Conservation (phyloP, 2,113 vertebrate species). For the Acrocephalus arundinaceus region DNA sequence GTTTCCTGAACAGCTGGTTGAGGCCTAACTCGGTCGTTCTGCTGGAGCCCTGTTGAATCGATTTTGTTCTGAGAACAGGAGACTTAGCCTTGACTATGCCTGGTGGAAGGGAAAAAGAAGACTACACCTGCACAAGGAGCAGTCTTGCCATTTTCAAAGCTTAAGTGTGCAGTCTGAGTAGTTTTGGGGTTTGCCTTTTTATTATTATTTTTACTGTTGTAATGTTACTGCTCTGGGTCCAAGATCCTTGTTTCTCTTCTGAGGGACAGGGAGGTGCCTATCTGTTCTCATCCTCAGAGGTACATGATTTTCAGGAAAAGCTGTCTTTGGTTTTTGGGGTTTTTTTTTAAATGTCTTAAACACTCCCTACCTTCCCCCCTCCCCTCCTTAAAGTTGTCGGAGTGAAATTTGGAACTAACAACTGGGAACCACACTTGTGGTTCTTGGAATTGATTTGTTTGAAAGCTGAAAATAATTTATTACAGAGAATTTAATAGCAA, state of each 20-base stretch:
- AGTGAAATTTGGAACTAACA: not conserved
- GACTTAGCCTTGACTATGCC: not conserved
- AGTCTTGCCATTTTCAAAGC: not conserved
- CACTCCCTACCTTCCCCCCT: fast-evolving
- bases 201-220: not conserved
- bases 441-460: not conserved
- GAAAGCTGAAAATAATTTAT: not conserved
- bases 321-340: not conserved
- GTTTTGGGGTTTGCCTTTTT: not conserved
- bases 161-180: not conserved
- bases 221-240: fast-evolving
- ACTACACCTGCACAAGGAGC: not conserved
- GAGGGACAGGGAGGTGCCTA: not conserved
- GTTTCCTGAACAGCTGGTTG: not conserved
- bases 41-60: not conserved
- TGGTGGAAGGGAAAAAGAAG: not conserved
- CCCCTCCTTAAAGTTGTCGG: not conserved
- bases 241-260: not conserved
- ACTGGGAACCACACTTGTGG: not conserved
- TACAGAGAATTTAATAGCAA: not conserved
- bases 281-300: not conserved
- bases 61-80: not conserved
- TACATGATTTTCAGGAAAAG: not conserved
- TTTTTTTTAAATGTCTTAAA: not conserved
- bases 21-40: not conserved